Evolutionary conservation across 2,113 vertebrate species (phyloP), one percentile per base, ranked within the genome.

Genomic region (Actenoides hombroni): DNA sequence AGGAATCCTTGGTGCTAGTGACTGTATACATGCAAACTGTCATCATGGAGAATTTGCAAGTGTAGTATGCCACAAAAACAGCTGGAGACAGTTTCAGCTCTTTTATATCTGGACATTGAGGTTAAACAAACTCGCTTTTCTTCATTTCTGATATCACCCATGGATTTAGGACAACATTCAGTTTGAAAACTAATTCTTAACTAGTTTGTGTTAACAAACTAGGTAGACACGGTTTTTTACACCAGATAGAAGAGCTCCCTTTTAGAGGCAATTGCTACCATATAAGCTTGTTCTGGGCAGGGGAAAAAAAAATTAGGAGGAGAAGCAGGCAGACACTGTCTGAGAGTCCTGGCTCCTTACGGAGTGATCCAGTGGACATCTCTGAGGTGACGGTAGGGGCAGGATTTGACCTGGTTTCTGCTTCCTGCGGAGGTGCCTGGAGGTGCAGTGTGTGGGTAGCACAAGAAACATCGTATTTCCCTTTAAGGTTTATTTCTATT

Each of bases 201-300:
- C 16, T 69, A 2, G 4, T 35, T 86, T 57, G 7, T 53, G 39
- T 81, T 81, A 53, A 77, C 15, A 81, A 13, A 18, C 19, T 29
- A 39, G 10, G 17, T 65, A 84, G 40, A 26, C 0, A 0, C 10
- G 2, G 0, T 24, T 46, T 67, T 73, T 70, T 35, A 78, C 84
- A 42, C 1, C 10, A 63, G 11, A 16, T 9, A 18, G 40, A 71
- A 78, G 20, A 82, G 2, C 21, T 67, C 6, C 7, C 4, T 79
- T 48, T 74, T 33, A 48, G 54, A 5, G 18, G 5, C 5, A 74
- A 65, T 69, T 39, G 16, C 11, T 46, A 24, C 14, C 23, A 37
- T 24, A 35, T 6, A 26, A 78, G 17, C 26, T 61, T 57, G 6
- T 61, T 91, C 23, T 28, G 53, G 11, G 8, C 16, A 70, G 28